Percentiles rank a stretch among this genome's conserved stretches.
phyloP scores from a whole-genome alignment of 1,140 invertebrate genomes.

The Schlechtendalia chinensis region DNA sequence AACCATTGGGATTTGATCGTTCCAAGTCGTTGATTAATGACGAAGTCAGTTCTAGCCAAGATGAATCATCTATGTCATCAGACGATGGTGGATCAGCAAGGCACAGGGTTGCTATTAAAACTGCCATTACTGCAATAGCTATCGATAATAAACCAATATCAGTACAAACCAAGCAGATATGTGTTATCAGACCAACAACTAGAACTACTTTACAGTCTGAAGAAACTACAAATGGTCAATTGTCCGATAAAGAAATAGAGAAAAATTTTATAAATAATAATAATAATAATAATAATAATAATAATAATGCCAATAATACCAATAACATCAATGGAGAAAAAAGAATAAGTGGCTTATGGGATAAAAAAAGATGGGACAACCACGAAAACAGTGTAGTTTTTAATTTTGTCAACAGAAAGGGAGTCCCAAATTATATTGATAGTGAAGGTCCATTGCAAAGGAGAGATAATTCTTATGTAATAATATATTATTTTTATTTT shows the following conservation, averaged over 20 bases:
- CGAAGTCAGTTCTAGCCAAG: conserved; percentile 45
- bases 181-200: conserved; percentile 45
- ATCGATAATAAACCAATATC: conserved; percentile 38
- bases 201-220: conserved; percentile 34
- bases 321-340: conserved; percentile 46
- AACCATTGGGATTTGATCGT: conserved; percentile 34
- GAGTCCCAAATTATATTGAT: conserved; percentile 85
- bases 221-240: conserved; percentile 52
- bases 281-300: conserved; percentile 56
- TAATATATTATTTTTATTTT: neutral
- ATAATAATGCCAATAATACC: conserved; percentile 9
- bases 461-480: conserved; percentile 56
- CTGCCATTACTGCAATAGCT: conserved; percentile 1
- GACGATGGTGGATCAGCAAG: conserved; percentile 28
- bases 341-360: conserved; percentile 57
- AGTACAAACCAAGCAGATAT: conserved; percentile 41
- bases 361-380: conserved; percentile 61
- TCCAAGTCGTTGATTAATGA: conserved; percentile 39
- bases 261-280: conserved; percentile 71
- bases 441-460: conserved; percentile 77
- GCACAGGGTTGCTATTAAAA: conserved; percentile 31
- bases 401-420: conserved; percentile 79
- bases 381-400: conserved; percentile 75
- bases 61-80: conserved; percentile 48
- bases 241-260: conserved; percentile 67